These are phyloP conservation scores for Mamestra configurata DNA, from an alignment of 1,140 invertebrate species.

Conservation along the genomic window DNA sequence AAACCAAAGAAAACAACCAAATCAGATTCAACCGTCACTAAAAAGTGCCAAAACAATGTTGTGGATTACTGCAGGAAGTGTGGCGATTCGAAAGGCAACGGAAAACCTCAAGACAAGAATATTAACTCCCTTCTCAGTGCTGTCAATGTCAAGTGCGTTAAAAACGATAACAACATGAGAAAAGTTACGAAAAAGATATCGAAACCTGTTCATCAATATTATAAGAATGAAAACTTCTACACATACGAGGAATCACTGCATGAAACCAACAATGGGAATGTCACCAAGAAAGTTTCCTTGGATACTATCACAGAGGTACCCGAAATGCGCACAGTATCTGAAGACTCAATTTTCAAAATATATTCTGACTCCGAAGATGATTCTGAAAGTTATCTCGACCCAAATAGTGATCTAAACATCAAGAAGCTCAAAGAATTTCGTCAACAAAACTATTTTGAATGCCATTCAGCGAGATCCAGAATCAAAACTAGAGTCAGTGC, in stretches of 20 bases:
- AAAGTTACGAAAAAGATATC: slow-evolving; percentile 38
- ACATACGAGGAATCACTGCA: slow-evolving; percentile 66
- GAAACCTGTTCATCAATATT: slow-evolving; percentile 70
- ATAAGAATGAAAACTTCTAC: slow-evolving; percentile 77
- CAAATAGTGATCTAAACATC: slow-evolving; percentile 64
- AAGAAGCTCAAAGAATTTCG: slow-evolving; percentile 77
- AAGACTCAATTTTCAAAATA: slow-evolving; percentile 59
- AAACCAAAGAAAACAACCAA: slow-evolving; percentile 70
- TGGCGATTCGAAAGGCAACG: slow-evolving; percentile 63
- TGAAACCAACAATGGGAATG: slow-evolving; percentile 48
- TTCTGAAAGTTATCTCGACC: slow-evolving; percentile 57
- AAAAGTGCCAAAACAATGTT: slow-evolving; percentile 45
- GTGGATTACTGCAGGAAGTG: slow-evolving; percentile 73
- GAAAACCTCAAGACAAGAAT: not conserved
- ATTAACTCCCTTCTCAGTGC: slow-evolving; percentile 20
- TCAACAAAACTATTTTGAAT: slow-evolving; percentile 81
- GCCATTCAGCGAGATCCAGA: slow-evolving; percentile 78
- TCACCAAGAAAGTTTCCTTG: slow-evolving; percentile 61
- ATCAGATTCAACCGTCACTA: slow-evolving; percentile 65
- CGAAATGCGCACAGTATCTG: slow-evolving; percentile 59
- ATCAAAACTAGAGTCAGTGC: slow-evolving; percentile 64
- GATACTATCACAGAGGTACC: slow-evolving; percentile 74
- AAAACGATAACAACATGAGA: slow-evolving; percentile 22
- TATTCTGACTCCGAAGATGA: slow-evolving; percentile 63
- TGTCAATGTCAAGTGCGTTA: slow-evolving; percentile 26